Percentiles rank a stretch among this genome's conserved stretches.
Evolutionary conservation across 1,140 invertebrate genomes (phyloP).

Genomic region (Drosophila prosaltans): DNA sequence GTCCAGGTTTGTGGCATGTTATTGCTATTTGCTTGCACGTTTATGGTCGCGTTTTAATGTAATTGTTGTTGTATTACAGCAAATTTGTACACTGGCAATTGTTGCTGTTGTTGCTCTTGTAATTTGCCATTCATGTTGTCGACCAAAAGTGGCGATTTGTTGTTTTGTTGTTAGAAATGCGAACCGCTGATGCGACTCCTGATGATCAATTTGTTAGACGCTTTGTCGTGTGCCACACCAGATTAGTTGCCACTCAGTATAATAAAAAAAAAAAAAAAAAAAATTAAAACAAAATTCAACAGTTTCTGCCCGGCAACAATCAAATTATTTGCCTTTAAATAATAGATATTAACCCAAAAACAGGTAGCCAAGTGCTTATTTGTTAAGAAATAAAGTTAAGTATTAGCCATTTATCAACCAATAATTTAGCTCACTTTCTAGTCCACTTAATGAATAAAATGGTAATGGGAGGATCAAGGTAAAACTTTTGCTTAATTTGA

Average conservation of each 20-base stretch:
- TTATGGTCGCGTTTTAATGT: constrained; percentile 81
- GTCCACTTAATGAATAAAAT: constrained; percentile 20
- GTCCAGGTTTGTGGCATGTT: constrained; percentile 33
- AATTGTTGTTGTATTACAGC: constrained; percentile 81
- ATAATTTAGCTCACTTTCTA: constrained; percentile 38
- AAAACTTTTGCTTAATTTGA: no score
- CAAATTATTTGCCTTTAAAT: constrained; percentile 38
- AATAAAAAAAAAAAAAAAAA: not conserved
- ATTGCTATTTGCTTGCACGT: constrained; percentile 55
- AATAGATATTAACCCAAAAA: constrained; percentile 36
- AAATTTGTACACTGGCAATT: constrained; percentile 72
- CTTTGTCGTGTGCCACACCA: constrained; percentile 69
- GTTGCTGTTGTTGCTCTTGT: constrained; percentile 56
- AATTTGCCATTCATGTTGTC: constrained; percentile 80
- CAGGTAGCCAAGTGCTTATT: constrained; percentile 59
- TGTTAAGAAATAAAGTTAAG: constrained; percentile 13
- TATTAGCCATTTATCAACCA: constrained; percentile 38
- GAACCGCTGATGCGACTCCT: constrained; percentile 42
- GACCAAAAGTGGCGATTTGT: constrained; percentile 71
- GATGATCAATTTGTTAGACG: constrained; percentile 61
- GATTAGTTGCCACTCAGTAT: constrained; percentile 9
- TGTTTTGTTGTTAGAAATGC: constrained; percentile 66
- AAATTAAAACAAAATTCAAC: not conserved
- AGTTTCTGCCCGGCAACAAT: constrained; percentile 26
- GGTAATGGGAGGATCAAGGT: not conserved